These are phyloP conservation scores for human DNA, from an alignment of 2,113 vertebrate species.

Conservation along the genomic window DNA sequence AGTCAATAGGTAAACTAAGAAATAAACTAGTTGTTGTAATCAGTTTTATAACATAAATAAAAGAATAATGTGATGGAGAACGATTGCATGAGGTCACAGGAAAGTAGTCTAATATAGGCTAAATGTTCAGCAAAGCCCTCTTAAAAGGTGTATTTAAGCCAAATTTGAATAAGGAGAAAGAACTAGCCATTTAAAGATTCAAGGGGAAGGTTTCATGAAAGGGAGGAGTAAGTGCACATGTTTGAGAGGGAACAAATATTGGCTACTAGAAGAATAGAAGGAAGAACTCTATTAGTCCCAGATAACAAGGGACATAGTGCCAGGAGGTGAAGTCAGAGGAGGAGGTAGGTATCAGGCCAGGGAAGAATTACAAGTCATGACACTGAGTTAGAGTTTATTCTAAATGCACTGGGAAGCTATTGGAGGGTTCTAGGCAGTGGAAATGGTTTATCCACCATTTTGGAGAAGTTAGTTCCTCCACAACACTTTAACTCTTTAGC, in stretches of 20 bases:
- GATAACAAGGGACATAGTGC: neutral
- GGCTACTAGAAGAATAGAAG: neutral
- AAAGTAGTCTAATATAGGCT: neutral
- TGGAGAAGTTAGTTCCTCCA: neutral
- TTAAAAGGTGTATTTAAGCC: neutral
- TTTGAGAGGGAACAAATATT: neutral
- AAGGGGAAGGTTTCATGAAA: neutral
- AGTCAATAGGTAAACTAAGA: neutral
- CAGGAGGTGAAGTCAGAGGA: neutral
- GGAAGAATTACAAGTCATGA: neutral
- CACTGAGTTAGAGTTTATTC: neutral
- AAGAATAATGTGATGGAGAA: neutral
- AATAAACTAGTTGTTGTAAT: neutral
- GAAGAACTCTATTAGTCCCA: neutral
- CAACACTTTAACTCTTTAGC: neutral
- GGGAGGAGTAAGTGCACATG: neutral
- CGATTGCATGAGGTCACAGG: neutral
- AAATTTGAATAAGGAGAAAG: neutral
- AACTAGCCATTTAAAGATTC: neutral
- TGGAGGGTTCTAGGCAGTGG: neutral
- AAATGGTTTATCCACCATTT: neutral
- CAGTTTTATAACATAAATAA: neutral
- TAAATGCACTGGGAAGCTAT: neutral
- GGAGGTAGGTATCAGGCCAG: neutral
- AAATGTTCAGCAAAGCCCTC: neutral